These are phyloP conservation scores for Drosophila bipectinata DNA, from an alignment of 1,140 invertebrate species.

Conservation along the genomic window DNA sequence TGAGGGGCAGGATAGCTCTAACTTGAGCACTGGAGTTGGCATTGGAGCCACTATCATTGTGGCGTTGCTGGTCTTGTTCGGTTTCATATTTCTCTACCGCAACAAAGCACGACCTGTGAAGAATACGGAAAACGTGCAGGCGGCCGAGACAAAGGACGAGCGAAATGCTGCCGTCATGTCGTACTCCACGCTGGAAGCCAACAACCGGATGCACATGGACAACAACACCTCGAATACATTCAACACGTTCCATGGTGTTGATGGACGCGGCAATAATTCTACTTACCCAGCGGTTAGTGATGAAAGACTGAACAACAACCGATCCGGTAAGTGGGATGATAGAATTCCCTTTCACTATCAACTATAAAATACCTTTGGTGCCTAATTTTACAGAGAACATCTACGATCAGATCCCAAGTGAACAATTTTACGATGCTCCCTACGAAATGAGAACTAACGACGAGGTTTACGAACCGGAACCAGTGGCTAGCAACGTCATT, in stretches of 20 bases:
- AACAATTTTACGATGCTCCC: constrained; percentile 85
- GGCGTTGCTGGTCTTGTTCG: constrained; percentile 90
- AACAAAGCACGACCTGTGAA: constrained; percentile 93
- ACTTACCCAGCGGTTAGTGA: constrained; percentile 29
- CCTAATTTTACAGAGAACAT: constrained; percentile 69
- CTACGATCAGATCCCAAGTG: constrained; percentile 83
- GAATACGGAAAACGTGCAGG: constrained; percentile 94
- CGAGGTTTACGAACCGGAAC: constrained; percentile 89
- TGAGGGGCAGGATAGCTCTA: constrained; percentile 88
- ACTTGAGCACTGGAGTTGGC: constrained; percentile 91
- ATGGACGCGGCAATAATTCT: constrained; percentile 3
- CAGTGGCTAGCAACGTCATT: constrained; percentile 87
- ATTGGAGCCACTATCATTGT: constrained; percentile 91
- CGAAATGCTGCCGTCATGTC: constrained; percentile 94
- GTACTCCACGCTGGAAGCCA: constrained; percentile 87
- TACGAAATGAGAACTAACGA: constrained; percentile 87
- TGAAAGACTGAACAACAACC: constrained; percentile 51
- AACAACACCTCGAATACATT: constrained; percentile 78
- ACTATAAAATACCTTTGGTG: neutral
- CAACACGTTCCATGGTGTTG: constrained; percentile 77
- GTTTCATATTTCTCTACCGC: constrained; percentile 88
- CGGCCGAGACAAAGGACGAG: constrained; percentile 92
- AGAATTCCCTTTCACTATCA: neutral
- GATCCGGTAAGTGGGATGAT: constrained; percentile 38
- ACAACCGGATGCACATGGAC: constrained; percentile 71